Evolutionary conservation across 2,888 invertebrate species (phyloP).

Genomic region (Hofmannophila pseudospretella): DNA sequence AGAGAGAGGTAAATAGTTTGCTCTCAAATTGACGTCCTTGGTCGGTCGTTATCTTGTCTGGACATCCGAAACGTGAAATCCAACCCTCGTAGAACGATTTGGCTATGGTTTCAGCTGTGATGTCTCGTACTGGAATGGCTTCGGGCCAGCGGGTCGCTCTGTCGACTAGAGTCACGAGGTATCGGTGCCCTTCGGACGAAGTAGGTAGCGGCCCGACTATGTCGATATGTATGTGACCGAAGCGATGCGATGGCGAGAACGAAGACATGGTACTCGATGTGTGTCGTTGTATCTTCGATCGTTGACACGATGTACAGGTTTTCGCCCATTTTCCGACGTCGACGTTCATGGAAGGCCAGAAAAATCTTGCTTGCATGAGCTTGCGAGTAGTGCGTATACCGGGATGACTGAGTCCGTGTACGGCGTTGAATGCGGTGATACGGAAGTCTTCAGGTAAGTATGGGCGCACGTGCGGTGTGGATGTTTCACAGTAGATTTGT

Average conservation of each 20-base stretch:
- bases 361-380: conserved; percentile 7
- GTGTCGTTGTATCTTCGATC: conserved; percentile 13
- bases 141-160: conserved; percentile 15
- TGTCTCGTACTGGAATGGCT: conserved; percentile 16
- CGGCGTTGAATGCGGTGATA: neutral
- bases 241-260: conserved; percentile 4
- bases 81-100: conserved; percentile 14
- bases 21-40: conserved; percentile 32
- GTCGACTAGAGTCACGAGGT: conserved; percentile 17
- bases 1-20: conserved; percentile 23
- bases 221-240: conserved; percentile 12
- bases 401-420: conserved; percentile 10
- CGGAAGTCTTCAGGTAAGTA: conserved; percentile 6
- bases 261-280: neutral
- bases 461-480: neutral
- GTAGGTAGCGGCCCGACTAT: conserved; percentile 12
- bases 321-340: conserved; percentile 11
- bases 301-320: conserved; percentile 10
- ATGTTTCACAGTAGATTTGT: conserved; percentile 7
- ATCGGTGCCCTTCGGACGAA: conserved; percentile 17
- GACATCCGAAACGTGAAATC: conserved; percentile 18
- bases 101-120: conserved; percentile 21
- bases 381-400: conserved; percentile 10
- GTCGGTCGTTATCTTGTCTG: conserved; percentile 27
- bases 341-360: conserved; percentile 12